A percentile compares a stretch with the other conserved stretches of the same genome.
Conservation (phyloP, 2,888 invertebrate species). For the Druceiella hillmani region DNA sequence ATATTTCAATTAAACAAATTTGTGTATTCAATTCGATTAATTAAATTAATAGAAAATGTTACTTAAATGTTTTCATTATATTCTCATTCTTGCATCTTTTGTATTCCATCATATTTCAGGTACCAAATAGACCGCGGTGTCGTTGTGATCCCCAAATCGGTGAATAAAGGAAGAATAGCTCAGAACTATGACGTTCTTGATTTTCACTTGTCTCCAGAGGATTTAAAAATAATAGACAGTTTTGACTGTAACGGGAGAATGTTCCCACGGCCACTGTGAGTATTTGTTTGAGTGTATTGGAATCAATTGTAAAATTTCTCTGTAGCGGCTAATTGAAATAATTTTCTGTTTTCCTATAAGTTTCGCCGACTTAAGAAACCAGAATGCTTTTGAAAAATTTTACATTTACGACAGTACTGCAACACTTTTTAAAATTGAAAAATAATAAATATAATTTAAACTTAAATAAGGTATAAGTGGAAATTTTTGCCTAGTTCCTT, state of each 20-base stretch:
- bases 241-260: slow-evolving; percentile 69
- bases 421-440: slow-evolving; percentile 6
- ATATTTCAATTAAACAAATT: no score
- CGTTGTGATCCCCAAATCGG: slow-evolving; percentile 79
- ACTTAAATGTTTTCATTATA: no score
- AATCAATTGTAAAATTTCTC: not conserved
- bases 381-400: no score
- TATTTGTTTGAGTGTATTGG: slow-evolving; percentile 15
- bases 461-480: no score
- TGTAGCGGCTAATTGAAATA: not conserved
- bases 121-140: slow-evolving; percentile 60
- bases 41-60: no score
- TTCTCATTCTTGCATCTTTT: no score
- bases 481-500: no score
- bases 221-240: slow-evolving; percentile 58
- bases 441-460: slow-evolving; percentile 3
- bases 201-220: slow-evolving; percentile 65
- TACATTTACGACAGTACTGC: slow-evolving; percentile 10
- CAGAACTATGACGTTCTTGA: slow-evolving; percentile 71
- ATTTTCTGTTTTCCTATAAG: no score
- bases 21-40: no score
- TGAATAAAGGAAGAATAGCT: slow-evolving; percentile 62
- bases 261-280: slow-evolving; percentile 57
- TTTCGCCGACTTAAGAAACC: no score
- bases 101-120: slow-evolving; percentile 18